Base-by-base conservation (phyloP, 2,797 vertebrate species). In the Apogon talboti region DNA sequence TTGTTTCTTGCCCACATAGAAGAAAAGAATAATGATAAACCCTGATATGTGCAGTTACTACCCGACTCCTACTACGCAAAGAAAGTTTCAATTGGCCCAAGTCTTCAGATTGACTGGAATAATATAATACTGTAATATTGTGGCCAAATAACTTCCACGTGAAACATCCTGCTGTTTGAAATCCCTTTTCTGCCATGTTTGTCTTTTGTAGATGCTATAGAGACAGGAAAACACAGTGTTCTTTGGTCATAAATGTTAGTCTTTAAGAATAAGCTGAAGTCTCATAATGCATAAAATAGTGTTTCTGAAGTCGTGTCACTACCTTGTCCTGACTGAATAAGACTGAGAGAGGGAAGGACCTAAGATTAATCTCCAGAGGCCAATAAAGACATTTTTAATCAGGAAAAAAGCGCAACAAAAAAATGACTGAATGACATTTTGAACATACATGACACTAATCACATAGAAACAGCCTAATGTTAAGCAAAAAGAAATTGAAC, bases 171-270 rank as follows among this genome's bases (percentile, higher is more conserved):
- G 37, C 44, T 19, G 44, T 49, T 52, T 40, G 21, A 58, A 71
- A 76, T 87, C 66, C 78, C 73, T 78, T 84, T 82, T 79, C 60
- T 71, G 48, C 35, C 37, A 60, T 19, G 43, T 72, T 48, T 49
- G 47, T 53, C 51, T 82, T 78, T 56, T 40, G 33, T 70, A 83
- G 70, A 85, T 75, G 68, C 79, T 75, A 76, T 54, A 28, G 38
- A 70, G 73, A 79, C 60, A 19, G 68, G 76, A 66, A 77, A 86
- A 82, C 92, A 92, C 92, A 92, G 91, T 92, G 89, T 89, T 93
- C 91, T 92, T 93, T 93, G 92, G 92, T 93, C 89, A 81, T 76
- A 77, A 40, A 72, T 69, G 75, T 83, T 81, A 64, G 61, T 78
- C 54, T 74, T 76, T 59, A 53, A 74, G 47, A 83, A 70, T 77